These are phyloP conservation scores for Portevinia maculata DNA, from an alignment of 2,888 invertebrate species.

Conservation along the genomic window DNA sequence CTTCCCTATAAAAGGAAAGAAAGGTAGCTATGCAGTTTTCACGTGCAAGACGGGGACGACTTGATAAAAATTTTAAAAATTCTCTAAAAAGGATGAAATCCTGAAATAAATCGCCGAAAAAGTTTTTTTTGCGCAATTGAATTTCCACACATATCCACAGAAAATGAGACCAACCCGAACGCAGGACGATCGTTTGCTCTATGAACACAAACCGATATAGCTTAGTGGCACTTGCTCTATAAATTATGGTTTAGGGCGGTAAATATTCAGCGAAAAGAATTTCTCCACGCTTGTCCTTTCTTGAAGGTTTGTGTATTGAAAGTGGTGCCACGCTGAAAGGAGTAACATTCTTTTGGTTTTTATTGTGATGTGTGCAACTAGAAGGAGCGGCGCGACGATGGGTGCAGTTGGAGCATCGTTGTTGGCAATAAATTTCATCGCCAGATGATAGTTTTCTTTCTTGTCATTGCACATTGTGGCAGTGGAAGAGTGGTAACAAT, in stretches of 20 bases:
- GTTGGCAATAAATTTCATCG: constrained; percentile 68
- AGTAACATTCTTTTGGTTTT: constrained; percentile 28
- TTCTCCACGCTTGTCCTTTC: constrained; percentile 53
- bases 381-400: not conserved
- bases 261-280: constrained; percentile 70
- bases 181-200: constrained; percentile 27
- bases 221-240: constrained; percentile 65
- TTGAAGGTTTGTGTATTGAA: constrained; percentile 20
- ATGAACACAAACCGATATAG: constrained; percentile 28
- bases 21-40: constrained; percentile 27
- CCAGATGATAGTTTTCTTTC: constrained; percentile 74
- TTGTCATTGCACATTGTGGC: constrained; percentile 70
- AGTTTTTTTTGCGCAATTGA: constrained; percentile 51
- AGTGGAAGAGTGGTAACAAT: constrained; percentile 3
- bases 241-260: constrained; percentile 69
- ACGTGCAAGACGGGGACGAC: constrained; percentile 29
- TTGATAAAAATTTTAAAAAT: constrained; percentile 54
- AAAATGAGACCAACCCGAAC: constrained; percentile 15
- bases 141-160: constrained; percentile 23
- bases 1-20: constrained; percentile 20
- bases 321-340: not conserved
- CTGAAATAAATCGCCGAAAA: constrained; percentile 62
- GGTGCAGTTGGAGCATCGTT: constrained; percentile 41
- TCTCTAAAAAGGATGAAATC: constrained; percentile 39
- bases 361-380: constrained; percentile 33